Evolutionary conservation across 2,888 invertebrate genomes (phyloP).

Genomic region (Linnaemya tessellans): DNA sequence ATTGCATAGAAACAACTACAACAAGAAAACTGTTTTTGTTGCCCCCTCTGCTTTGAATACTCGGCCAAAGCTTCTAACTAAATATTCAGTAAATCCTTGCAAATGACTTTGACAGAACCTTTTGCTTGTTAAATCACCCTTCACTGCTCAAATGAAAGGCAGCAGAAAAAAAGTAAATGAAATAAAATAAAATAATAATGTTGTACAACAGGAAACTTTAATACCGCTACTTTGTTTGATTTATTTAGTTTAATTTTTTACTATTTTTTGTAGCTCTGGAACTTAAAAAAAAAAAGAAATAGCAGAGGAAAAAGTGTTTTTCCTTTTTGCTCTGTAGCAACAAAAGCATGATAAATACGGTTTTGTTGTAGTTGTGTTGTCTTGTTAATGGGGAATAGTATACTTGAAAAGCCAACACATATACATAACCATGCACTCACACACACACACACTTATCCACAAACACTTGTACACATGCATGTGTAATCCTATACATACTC

Average conservation of each 20-base stretch:
- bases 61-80: constrained; percentile 2
- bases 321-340: constrained; percentile 3
- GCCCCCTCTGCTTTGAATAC: neutral
- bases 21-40: neutral
- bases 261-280: constrained; percentile 30
- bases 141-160: constrained; percentile 11
- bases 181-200: neutral
- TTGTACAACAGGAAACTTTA: constrained; percentile 51
- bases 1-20: constrained; percentile 1
- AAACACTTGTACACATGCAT: neutral
- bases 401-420: constrained; percentile 38
- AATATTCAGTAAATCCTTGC: constrained; percentile 46
- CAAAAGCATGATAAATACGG: constrained; percentile 52
- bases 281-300: neutral
- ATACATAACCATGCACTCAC: neutral
- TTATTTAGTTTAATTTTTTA: constrained; percentile 51
- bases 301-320: constrained; percentile 10
- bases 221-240: constrained; percentile 60
- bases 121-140: constrained; percentile 52
- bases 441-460: neutral
- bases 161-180: neutral
- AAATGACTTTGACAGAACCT: constrained; percentile 54
- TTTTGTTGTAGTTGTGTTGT: constrained; percentile 26
- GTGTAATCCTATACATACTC: constrained; percentile 31
- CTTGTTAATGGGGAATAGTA: constrained; percentile 40